Percentiles rank a stretch among this genome's conserved stretches.
These are phyloP conservation scores for Eueremaeus valkanovi DNA, from an alignment of 2,888 invertebrate species.

Conservation along the genomic window DNA sequence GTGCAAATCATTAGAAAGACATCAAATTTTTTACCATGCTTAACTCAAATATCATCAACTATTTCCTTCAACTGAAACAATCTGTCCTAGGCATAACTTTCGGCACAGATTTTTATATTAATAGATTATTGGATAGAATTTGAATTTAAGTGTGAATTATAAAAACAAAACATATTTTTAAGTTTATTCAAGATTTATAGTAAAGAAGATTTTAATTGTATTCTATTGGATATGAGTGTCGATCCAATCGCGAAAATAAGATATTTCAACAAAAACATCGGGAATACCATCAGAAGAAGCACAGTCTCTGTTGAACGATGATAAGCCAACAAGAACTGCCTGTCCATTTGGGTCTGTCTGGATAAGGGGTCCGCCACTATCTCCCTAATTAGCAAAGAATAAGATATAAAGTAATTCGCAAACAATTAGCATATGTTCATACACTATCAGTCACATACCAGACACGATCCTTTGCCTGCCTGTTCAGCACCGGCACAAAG, in stretches of 20 bases:
- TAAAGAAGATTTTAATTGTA: neutral
- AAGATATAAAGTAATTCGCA: neutral
- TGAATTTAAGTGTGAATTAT: too few species aligned
- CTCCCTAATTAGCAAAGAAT: neutral
- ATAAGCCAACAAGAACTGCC: neutral
- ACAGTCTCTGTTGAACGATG: neutral
- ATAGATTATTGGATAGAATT: too few species aligned
- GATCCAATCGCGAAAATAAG: neutral
- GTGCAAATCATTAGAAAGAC: too few species aligned
- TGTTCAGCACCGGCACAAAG: neutral
- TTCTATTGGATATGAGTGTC: neutral
- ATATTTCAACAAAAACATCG: neutral
- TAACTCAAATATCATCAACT: too few species aligned
- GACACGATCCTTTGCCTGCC: neutral
- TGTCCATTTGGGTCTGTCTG: neutral
- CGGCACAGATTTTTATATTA: too few species aligned
- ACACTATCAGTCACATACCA: neutral
- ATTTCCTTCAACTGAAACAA: too few species aligned
- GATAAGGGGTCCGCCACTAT: conserved; percentile 9
- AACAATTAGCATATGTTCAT: neutral
- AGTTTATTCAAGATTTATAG: too few species aligned
- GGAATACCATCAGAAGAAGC: neutral
- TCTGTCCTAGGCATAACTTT: too few species aligned
- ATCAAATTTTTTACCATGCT: too few species aligned
- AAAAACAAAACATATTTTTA: too few species aligned